Percentiles rank a stretch among this genome's conserved stretches.
Conservation (phyloP, 2,888 invertebrate genomes). For the Venusia cambrica region DNA sequence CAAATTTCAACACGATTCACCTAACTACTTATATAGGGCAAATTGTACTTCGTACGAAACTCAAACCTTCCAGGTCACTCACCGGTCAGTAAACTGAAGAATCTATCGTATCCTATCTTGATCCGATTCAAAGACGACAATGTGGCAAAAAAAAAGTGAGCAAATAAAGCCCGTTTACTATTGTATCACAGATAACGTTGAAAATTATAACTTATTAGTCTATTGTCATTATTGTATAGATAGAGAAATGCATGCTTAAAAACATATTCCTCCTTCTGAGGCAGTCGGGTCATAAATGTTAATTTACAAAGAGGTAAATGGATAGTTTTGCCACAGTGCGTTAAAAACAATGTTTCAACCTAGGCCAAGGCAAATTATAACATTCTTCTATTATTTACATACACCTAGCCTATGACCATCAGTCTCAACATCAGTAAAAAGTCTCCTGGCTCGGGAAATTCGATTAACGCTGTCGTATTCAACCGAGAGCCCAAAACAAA, state of each 20-base stretch:
- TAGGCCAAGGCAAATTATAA: slow-evolving; percentile 76
- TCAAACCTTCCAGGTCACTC: slow-evolving; percentile 62
- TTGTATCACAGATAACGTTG: slow-evolving; percentile 78
- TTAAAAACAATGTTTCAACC: slow-evolving; percentile 66
- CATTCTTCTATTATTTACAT: slow-evolving; percentile 80
- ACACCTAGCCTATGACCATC: slow-evolving; percentile 78
- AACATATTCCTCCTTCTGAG: no score
- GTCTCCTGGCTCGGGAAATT: slow-evolving; percentile 68
- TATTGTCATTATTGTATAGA: slow-evolving; percentile 49
- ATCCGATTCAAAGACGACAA: slow-evolving; percentile 48
- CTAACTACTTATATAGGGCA: slow-evolving; percentile 81
- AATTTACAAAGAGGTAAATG: slow-evolving; percentile 40
- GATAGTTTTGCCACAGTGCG: slow-evolving; percentile 71
- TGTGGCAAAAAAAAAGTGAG: slow-evolving; percentile 64
- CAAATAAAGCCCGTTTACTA: slow-evolving; percentile 61
- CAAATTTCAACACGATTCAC: slow-evolving; percentile 68
- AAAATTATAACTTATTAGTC: slow-evolving; percentile 59
- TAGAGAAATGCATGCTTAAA: slow-evolving; percentile 35
- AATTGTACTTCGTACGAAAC: slow-evolving; percentile 81
- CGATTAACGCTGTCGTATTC: slow-evolving; percentile 62
- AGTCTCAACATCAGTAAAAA: slow-evolving; percentile 75
- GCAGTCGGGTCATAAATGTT: no score
- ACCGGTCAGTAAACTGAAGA: slow-evolving; percentile 64
- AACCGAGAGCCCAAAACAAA: slow-evolving; percentile 69
- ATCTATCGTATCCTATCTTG: slow-evolving; percentile 49